phyloP scores from a whole-genome alignment of 2,888 invertebrate genomes.

The Cylindroiulus punctatus region DNA sequence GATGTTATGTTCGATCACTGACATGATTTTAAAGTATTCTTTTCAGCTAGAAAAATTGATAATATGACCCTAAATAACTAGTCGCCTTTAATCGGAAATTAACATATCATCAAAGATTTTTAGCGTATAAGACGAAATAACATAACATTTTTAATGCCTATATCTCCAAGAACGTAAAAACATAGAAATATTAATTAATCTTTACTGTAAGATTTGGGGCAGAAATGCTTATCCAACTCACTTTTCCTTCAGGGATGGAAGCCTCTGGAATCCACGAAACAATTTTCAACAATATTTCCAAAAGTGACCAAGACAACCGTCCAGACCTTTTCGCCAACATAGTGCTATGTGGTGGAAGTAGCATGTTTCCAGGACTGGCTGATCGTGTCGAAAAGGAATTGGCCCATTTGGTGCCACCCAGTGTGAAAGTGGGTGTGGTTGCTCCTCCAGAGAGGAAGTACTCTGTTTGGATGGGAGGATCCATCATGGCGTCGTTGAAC shows the following conservation, averaged over 20 bases:
- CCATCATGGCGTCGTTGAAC: constrained; percentile 90
- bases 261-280: constrained; percentile 90
- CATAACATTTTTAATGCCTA: too few species aligned
- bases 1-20: too few species aligned
- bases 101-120: too few species aligned
- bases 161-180: too few species aligned
- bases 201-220: too few species aligned
- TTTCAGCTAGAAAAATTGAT: too few species aligned
- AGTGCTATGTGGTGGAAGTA: constrained; percentile 82
- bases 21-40: too few species aligned
- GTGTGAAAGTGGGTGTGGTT: constrained; percentile 78
- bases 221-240: too few species aligned
- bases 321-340: constrained; percentile 66
- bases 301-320: constrained; percentile 92
- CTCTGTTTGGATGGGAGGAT: constrained; percentile 98
- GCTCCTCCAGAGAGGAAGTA: constrained; percentile 96
- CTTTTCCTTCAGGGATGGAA: constrained; percentile 81
- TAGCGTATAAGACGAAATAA: too few species aligned
- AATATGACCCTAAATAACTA: too few species aligned
- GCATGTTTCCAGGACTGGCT: constrained; percentile 97
- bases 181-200: too few species aligned
- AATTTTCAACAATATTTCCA: constrained; percentile 93
- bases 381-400: constrained; percentile 98
- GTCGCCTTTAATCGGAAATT: too few species aligned
- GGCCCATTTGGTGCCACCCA: constrained; percentile 78